Evolutionary conservation across 1,140 invertebrate species (phyloP).

Genomic region (Micrasema longulum): DNA sequence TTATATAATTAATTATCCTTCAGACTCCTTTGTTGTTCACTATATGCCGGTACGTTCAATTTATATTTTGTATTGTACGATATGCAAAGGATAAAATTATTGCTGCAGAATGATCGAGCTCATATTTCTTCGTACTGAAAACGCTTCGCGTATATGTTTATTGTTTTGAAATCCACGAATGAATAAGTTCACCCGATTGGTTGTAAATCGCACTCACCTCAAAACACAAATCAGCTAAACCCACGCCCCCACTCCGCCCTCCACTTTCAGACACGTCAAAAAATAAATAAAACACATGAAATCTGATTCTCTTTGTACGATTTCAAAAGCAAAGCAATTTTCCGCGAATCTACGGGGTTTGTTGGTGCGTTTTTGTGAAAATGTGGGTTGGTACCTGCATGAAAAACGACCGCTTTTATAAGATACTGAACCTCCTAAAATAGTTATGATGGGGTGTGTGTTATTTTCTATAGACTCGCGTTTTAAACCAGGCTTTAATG

Average conservation of each 20-base stretch:
- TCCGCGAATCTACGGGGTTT: slow-evolving; percentile 17
- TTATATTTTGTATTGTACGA: no score
- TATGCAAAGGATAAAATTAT: no score
- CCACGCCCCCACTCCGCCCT: slow-evolving; percentile 37
- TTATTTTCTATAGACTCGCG: no score
- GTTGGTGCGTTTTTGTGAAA: no score
- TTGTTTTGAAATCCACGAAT: slow-evolving; percentile 35
- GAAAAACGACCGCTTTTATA: slow-evolving; percentile 5
- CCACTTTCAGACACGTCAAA: slow-evolving; percentile 47
- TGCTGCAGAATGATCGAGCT: no score
- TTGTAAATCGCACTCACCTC: slow-evolving; percentile 50
- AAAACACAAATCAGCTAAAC: slow-evolving; percentile 49
- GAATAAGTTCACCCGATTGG: slow-evolving; percentile 43
- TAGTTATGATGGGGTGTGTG: no score
- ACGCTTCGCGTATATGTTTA: slow-evolving; percentile 17
- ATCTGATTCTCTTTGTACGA: slow-evolving; percentile 48
- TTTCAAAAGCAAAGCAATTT: slow-evolving; percentile 36
- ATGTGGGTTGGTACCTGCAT: not conserved
- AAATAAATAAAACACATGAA: slow-evolving; percentile 52
- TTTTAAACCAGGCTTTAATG: no score
- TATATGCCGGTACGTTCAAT: no score
- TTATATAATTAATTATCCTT: no score
- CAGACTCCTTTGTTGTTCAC: no score
- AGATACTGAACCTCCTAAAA: no score
- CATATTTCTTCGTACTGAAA: slow-evolving; percentile 22